Percentiles rank a stretch among this genome's conserved stretches.
phyloP scores from a whole-genome alignment of 2,797 vertebrate genomes.

The Arnoldichthys spilopterus region DNA sequence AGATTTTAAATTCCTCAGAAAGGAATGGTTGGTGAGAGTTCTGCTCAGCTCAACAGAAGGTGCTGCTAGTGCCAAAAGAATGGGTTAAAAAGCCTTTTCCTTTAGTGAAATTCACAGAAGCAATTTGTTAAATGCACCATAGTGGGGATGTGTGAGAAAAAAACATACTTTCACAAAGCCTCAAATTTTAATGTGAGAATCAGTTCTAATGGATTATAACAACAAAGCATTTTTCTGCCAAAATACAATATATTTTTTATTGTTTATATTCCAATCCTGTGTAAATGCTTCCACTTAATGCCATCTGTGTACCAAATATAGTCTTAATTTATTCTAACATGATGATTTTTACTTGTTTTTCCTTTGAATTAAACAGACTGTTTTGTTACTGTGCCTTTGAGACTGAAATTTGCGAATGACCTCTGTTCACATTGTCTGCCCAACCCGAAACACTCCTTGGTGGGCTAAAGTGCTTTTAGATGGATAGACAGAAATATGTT shows the following conservation, averaged over 20 bases:
- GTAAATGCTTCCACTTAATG: no score
- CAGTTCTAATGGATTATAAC: background rate
- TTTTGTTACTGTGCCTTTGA: background rate
- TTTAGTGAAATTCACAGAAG: background rate
- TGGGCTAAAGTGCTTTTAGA: background rate
- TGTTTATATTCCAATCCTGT: no score
- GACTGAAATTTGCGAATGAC: no score
- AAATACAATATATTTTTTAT: background rate
- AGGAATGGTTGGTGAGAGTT: background rate
- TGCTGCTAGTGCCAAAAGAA: background rate
- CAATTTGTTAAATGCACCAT: no score
- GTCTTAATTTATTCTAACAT: no score
- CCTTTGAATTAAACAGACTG: background rate
- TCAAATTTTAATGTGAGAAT: background rate
- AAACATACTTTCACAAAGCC: background rate
- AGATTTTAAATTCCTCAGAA: background rate
- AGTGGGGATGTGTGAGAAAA: background rate
- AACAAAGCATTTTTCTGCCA: background rate
- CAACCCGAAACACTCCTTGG: background rate
- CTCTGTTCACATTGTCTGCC: background rate
- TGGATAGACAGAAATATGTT: background rate
- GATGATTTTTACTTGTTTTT: background rate
- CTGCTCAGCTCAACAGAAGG: background rate
- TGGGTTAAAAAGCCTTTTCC: background rate
- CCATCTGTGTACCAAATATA: no score